Evolutionary conservation across 2,888 invertebrate genomes (phyloP), one percentile per base, ranked within the genome.

Genomic region (Drosophila paracracens): DNA sequence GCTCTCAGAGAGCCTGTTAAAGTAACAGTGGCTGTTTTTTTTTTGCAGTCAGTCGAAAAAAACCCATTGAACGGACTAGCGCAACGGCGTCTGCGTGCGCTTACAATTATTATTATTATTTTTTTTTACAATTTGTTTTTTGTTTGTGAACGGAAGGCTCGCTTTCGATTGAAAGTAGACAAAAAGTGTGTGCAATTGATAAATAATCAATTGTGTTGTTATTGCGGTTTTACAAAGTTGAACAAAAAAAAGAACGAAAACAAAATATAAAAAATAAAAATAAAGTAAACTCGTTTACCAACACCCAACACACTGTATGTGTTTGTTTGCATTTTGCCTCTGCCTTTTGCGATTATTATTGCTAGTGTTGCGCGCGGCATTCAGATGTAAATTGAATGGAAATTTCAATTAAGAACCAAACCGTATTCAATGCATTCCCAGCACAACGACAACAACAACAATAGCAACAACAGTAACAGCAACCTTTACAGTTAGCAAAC

Each of bases 81-180:
- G 59, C 70, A 31, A 58, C 74, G 79, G 82, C 82, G 79, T 74
- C 74, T 82, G 82, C 79, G 79, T 74, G 82, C 79, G 82, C 67
- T 69, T 58, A 66, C 48, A 67, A 67, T 71, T 75, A 66, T 78
- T 76, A 62, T 74, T 74, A 74, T 74, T 74, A 79, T 76, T 78
- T 64, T 75, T 64, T 76, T 69, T 74, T 82, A 74, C 66, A 57
- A 70, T 69, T 81, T 81, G 73, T 82, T 82, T 79, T 79, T 77
- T 73, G 64, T 81, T 82, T 82, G 70, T 74, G 82, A 68, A 50
- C 61, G 31, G 29, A 63, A 69, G 52, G 46, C 48, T 63, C 66
- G 46, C 66, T 81, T 73, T 63, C 29, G 54, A 69, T 73, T 76
- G 38, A 77, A 78, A 72, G 62, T 31, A 65, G 48, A 69, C 35